Percentiles rank a stretch among this genome's conserved stretches.
These are phyloP conservation scores for Drosophila parvula DNA, from an alignment of 1,140 invertebrate genomes.

Conservation along the genomic window DNA sequence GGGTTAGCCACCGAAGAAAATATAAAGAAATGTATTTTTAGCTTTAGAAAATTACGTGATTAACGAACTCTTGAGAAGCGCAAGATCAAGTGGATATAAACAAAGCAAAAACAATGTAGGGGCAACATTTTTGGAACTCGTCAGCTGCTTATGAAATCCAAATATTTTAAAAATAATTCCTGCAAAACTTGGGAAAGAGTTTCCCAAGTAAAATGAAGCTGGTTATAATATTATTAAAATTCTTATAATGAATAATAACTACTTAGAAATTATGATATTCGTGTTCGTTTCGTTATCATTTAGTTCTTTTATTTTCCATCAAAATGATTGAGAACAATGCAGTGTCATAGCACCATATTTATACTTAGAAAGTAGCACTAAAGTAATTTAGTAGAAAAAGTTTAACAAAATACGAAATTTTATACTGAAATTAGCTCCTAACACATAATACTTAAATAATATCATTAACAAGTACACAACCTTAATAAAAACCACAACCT, in stretches of 20 bases:
- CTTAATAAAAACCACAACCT: neutral
- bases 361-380: neutral
- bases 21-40: constrained; percentile 29
- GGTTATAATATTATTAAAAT: neutral
- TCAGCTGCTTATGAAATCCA: constrained; percentile 15
- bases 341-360: neutral
- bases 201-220: neutral
- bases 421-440: no score
- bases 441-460: neutral
- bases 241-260: no score
- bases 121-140: neutral
- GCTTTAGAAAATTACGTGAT: constrained; percentile 28
- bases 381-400: neutral
- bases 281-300: no score
- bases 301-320: no score
- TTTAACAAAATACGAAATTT: no score
- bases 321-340: neutral
- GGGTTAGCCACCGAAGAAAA: constrained; percentile 13
- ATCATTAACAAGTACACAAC: neutral
- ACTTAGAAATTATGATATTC: no score
- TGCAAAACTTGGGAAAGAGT: neutral
- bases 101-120: constrained; percentile 1
- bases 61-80: constrained; percentile 25
- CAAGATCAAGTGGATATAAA: constrained; percentile 16
- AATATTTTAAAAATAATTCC: constrained; percentile 4